Conservation (phyloP, 1,140 invertebrate species). For the Holotrichia oblita region DNA sequence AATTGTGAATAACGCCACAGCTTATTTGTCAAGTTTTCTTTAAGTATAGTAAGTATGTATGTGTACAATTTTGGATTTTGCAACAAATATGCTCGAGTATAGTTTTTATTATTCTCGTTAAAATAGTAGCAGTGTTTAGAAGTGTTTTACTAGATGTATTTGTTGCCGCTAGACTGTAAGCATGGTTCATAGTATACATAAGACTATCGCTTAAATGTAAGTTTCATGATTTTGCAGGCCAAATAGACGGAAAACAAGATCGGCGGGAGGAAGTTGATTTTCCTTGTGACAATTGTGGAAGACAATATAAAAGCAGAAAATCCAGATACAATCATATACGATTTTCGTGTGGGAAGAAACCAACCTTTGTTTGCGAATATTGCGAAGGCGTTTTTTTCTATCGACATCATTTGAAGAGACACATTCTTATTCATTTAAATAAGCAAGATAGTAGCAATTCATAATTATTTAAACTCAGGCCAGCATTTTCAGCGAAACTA, state of each 20-base stretch:
- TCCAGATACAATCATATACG: slow-evolving; percentile 52
- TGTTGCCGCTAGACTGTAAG: not conserved
- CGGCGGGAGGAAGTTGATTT: slow-evolving; percentile 27
- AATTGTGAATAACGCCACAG: too few species aligned
- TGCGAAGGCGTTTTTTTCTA: slow-evolving; percentile 57
- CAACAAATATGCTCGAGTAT: not conserved
- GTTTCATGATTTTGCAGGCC: not conserved
- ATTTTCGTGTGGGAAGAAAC: slow-evolving; percentile 61
- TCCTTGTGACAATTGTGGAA: slow-evolving; percentile 52
- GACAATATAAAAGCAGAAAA: slow-evolving; percentile 54
- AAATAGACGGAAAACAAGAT: not conserved
- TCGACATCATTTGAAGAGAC: slow-evolving; percentile 39
- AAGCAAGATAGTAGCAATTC: not conserved
- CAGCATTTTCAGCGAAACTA: not conserved
- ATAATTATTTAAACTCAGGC: not conserved
- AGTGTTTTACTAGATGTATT: not conserved
- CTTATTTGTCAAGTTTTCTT: too few species aligned
- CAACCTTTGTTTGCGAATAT: slow-evolving; percentile 55
- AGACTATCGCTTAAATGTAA: not conserved
- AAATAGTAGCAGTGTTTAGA: not conserved
- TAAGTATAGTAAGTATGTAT: too few species aligned
- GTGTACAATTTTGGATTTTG: too few species aligned
- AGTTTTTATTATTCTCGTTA: not conserved
- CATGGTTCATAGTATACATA: not conserved
- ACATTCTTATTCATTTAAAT: slow-evolving; percentile 25